Percentiles rank a stretch among this genome's conserved stretches.
phyloP scores from a whole-genome alignment of 2,888 invertebrate species.

The Synanthedon vespiformis region DNA sequence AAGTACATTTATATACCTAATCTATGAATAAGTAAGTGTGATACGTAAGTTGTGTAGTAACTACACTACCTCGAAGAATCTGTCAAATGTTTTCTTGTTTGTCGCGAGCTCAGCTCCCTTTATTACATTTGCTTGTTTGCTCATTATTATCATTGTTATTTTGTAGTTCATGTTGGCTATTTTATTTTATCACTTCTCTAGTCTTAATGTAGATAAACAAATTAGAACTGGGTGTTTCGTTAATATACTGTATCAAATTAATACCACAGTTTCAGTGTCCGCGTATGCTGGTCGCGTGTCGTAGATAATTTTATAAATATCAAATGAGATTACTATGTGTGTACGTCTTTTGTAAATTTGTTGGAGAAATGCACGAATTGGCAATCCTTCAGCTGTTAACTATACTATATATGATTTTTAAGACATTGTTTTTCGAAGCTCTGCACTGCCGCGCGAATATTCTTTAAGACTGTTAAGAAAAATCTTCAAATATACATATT shows the following conservation, averaged over 20 bases:
- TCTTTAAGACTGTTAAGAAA: too few species aligned
- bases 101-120: conserved; percentile 57
- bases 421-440: too few species aligned
- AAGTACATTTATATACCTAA: background rate
- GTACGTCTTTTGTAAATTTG: background rate
- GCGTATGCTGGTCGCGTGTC: conserved; percentile 53
- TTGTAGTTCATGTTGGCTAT: conserved; percentile 28
- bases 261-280: conserved; percentile 22
- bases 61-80: conserved; percentile 60
- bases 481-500: too few species aligned
- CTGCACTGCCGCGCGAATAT: too few species aligned
- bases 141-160: conserved; percentile 39
- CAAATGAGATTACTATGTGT: too few species aligned
- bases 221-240: too few species aligned
- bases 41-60: conserved; percentile 59
- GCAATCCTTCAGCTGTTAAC: too few species aligned
- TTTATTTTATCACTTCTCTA: conserved; percentile 35
- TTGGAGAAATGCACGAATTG: background rate
- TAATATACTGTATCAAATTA: too few species aligned
- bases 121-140: conserved; percentile 44
- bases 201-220: conserved; percentile 21
- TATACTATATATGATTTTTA: too few species aligned
- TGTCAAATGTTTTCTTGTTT: conserved; percentile 32
- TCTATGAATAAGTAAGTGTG: conserved; percentile 31
- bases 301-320: conserved; percentile 9